These are phyloP conservation scores for Erythrocercus mccallii DNA, from an alignment of 2,113 vertebrate genomes.

Conservation along the genomic window DNA sequence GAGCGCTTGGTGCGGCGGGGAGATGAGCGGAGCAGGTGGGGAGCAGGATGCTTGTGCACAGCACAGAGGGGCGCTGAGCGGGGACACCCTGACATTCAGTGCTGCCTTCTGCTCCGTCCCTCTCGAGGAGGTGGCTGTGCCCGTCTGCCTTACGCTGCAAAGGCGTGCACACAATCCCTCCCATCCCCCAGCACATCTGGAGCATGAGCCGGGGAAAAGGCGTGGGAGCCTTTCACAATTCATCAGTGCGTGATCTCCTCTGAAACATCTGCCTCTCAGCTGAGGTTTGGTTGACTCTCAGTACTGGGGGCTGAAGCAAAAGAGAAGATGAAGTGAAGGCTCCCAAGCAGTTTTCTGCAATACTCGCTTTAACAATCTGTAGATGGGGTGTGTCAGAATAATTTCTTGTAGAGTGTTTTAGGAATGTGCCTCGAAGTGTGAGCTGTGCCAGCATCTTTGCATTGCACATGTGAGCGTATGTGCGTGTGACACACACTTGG, in stretches of 20 bases:
- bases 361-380: neutral
- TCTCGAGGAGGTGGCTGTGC: neutral
- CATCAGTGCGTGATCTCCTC: neutral
- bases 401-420: neutral
- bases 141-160: neutral
- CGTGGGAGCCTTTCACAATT: neutral
- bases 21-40: neutral
- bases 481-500: neutral
- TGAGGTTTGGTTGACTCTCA: neutral
- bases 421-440: neutral
- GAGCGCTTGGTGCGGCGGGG: neutral
- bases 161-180: fast-evolving
- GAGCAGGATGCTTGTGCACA: neutral
- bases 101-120: fast-evolving
- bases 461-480: neutral
- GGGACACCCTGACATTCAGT: fast-evolving
- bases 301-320: neutral
- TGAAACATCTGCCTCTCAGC: neutral
- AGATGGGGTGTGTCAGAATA: neutral
- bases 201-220: neutral
- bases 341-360: neutral
- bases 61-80: neutral
- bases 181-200: neutral
- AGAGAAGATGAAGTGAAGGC: neutral
- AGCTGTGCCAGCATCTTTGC: neutral